Conservation (phyloP, 2,888 invertebrate genomes). For the Drosophila mimica region DNA sequence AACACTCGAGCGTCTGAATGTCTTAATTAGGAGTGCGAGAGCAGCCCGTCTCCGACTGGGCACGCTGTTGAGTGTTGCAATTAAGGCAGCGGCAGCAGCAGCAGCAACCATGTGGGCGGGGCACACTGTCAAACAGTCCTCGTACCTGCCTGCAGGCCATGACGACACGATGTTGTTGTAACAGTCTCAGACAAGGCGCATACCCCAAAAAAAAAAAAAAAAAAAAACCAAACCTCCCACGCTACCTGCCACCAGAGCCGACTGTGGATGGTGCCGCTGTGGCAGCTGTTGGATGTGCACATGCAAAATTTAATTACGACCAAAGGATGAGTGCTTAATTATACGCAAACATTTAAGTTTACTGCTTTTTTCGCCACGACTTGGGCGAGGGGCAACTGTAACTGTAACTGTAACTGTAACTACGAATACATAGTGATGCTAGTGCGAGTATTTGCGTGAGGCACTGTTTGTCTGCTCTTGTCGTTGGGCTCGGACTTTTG, state of each 20-base stretch:
- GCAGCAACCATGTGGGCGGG: conserved; percentile 39
- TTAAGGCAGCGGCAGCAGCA: conserved; percentile 55
- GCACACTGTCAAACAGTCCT: conserved; percentile 36
- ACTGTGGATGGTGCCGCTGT: not conserved
- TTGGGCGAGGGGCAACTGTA: conserved; percentile 10
- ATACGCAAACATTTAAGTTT: conserved; percentile 85
- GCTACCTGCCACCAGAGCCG: not conserved
- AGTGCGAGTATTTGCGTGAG: conserved; percentile 2
- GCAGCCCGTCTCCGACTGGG: conserved; percentile 50
- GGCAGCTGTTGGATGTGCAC: conserved; percentile 82
- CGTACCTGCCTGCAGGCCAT: conserved; percentile 37
- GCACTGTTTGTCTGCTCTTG: conserved; percentile 34
- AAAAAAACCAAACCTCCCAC: not conserved
- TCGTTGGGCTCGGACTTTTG: conserved; percentile 47
- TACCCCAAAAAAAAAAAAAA: not conserved
- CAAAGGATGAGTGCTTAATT: conserved; percentile 85
- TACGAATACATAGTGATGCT: conserved; percentile 19
- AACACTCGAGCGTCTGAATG: conserved; percentile 76
- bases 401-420: not conserved
- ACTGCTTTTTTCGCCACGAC: conserved; percentile 67
- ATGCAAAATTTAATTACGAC: conserved; percentile 85
- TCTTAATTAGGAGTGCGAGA: conserved; percentile 74
- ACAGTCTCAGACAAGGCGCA: conserved; percentile 35
- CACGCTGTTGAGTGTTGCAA: conserved; percentile 69
- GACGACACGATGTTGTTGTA: conserved; percentile 24